phyloP scores from a whole-genome alignment of 2,888 invertebrate genomes.

The Heliconius ethilla region DNA sequence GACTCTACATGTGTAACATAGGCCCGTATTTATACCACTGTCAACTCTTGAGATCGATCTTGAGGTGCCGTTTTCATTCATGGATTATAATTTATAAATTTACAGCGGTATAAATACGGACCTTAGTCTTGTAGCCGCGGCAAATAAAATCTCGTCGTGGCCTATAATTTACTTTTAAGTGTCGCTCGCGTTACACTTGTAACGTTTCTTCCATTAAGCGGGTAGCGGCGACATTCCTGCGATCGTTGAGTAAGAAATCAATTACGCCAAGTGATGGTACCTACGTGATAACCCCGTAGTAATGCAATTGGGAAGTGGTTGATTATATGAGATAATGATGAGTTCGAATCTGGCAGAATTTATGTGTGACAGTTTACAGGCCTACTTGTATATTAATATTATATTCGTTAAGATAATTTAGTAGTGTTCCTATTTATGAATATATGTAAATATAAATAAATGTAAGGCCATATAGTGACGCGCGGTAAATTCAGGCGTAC shows the following conservation, averaged over 20 bases:
- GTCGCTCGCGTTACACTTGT: constrained; percentile 24
- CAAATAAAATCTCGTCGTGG: constrained; percentile 9
- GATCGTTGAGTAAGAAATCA: constrained; percentile 17
- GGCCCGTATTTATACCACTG: too few relatives aligned
- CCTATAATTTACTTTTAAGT: constrained; percentile 16
- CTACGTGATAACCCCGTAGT: background rate
- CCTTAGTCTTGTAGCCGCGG: background rate
- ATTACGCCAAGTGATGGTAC: background rate
- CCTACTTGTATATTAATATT: too few relatives aligned
- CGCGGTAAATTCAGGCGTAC: background rate
- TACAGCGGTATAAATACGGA: too few relatives aligned
- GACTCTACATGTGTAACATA: background rate
- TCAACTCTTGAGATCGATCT: too few relatives aligned
- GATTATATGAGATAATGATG: background rate
- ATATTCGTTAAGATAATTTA: too few relatives aligned
- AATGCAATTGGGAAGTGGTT: background rate
- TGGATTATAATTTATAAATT: too few relatives aligned
- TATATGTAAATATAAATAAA: background rate
- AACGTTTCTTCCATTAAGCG: constrained; percentile 56
- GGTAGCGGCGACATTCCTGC: constrained; percentile 56
- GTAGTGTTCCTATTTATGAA: background rate
- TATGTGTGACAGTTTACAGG: background rate
- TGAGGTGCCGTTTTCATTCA: too few relatives aligned
- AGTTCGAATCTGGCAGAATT: background rate
- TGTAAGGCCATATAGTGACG: too few relatives aligned